A percentile compares a stretch with the other conserved stretches of the same genome.
These are phyloP conservation scores for Mola mola DNA, from an alignment of 2,113 vertebrate genomes.

Conservation along the genomic window DNA sequence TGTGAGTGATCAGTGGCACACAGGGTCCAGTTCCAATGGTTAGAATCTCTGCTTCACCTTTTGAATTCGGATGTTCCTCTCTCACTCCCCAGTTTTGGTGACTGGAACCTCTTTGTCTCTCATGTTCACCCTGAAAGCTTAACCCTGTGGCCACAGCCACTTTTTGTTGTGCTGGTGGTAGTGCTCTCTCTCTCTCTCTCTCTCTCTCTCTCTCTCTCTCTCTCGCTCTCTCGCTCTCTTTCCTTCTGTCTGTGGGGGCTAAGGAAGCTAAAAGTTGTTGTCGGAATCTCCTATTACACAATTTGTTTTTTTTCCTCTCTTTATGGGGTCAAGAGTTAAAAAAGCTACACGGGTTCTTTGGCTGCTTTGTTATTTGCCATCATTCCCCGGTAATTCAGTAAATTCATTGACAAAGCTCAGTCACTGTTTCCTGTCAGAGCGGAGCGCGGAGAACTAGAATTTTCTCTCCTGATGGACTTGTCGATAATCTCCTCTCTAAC, in stretches of 20 bases:
- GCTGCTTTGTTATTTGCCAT: not conserved
- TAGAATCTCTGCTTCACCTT: not conserved
- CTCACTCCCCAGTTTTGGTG: not conserved
- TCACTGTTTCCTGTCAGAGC: slow-evolving; percentile 4
- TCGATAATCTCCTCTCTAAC: slow-evolving; percentile 33
- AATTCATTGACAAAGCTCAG: slow-evolving; percentile 23
- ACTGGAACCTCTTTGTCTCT: slow-evolving; percentile 8
- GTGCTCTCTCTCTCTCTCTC: slow-evolving; percentile 18
- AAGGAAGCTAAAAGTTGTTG: too few species aligned
- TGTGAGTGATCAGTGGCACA: not conserved
- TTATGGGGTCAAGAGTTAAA: too few species aligned
- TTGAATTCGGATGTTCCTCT: slow-evolving; percentile 7
- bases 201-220: not conserved
- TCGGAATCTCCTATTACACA: too few species aligned
- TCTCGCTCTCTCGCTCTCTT: not conserved
- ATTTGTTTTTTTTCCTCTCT: too few species aligned
- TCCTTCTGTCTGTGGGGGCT: too few species aligned
- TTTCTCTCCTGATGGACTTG: slow-evolving; percentile 24
- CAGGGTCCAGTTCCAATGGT: slow-evolving; percentile 4
- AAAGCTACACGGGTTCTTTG: not conserved
- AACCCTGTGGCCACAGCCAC: slow-evolving; percentile 8
- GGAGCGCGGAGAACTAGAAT: not conserved
- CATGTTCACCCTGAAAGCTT: slow-evolving; percentile 6
- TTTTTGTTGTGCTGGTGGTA: slow-evolving; percentile 20
- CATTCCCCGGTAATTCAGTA: not conserved